These are phyloP conservation scores for Microtus oregoni DNA, from an alignment of 2,113 vertebrate species.

Conservation along the genomic window DNA sequence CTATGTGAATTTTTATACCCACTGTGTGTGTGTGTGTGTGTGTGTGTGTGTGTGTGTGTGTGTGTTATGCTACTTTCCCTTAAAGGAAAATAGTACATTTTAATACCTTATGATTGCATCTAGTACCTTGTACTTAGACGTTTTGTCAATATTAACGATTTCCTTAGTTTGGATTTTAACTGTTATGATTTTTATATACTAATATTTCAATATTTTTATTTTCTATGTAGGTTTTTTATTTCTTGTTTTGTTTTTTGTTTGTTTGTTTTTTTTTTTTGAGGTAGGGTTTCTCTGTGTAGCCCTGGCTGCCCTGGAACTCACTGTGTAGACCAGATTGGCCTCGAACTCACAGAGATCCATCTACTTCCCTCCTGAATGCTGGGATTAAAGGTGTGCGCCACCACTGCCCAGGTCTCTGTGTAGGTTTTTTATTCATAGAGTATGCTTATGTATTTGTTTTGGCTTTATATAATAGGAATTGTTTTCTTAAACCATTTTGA, in stretches of 20 bases:
- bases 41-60: not conserved
- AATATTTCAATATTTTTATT: slow-evolving; percentile 29
- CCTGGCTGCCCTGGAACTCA: not conserved
- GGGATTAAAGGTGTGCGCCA: not conserved
- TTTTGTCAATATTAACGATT: not conserved
- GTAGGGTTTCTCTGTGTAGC: not conserved
- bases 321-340: not conserved
- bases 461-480: not conserved
- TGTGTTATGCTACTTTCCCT: not conserved
- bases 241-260: not conserved
- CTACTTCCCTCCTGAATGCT: not conserved
- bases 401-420: not conserved
- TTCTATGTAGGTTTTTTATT: not conserved
- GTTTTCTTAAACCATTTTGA: not conserved
- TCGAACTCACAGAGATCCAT: not conserved
- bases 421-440: slow-evolving; percentile 36
- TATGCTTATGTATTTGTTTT: not conserved
- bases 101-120: not conserved
- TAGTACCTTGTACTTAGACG: not conserved
- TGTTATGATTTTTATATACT: not conserved
- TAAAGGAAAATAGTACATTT: slow-evolving; percentile 24
- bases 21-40: not conserved
- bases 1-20: not conserved
- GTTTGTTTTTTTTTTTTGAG: not conserved
- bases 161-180: not conserved